Percentiles rank a stretch among this genome's conserved stretches.
Evolutionary conservation across 2,888 invertebrate species (phyloP).

Genomic region (Synergus gifuensis): DNA sequence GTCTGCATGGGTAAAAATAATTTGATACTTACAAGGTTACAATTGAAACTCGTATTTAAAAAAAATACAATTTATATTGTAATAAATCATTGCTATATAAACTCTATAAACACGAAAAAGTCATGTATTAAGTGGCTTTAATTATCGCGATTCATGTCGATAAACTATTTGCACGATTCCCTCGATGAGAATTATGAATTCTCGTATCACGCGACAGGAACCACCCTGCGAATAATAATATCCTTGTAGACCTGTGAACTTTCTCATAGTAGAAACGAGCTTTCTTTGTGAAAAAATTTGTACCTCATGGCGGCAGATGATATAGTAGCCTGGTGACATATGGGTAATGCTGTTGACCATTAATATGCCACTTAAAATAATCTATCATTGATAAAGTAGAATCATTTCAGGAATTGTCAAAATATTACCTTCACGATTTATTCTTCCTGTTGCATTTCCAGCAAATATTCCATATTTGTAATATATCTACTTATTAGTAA

Average conservation of each 20-base stretch:
- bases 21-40: too few species aligned
- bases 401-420: neutral
- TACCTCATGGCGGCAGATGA: neutral
- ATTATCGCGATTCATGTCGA: slow-evolving; percentile 53
- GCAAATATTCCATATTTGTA: neutral
- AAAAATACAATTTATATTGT: neutral
- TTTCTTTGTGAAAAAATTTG: neutral
- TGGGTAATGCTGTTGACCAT: neutral
- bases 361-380: neutral
- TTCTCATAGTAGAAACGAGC: neutral
- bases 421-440: neutral
- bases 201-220: neutral
- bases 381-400: neutral
- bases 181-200: slow-evolving; percentile 47
- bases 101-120: neutral
- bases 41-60: neutral
- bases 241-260: neutral
- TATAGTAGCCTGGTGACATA: slow-evolving; percentile 1
- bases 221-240: neutral
- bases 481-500: too few species aligned
- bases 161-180: slow-evolving; percentile 49
- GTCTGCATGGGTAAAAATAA: too few species aligned
- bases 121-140: slow-evolving; percentile 50
- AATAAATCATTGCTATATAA: neutral
- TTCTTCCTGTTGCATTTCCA: neutral